These are phyloP conservation scores for Latrodectus hesperus DNA, from an alignment of 2,888 invertebrate species.

Conservation along the genomic window DNA sequence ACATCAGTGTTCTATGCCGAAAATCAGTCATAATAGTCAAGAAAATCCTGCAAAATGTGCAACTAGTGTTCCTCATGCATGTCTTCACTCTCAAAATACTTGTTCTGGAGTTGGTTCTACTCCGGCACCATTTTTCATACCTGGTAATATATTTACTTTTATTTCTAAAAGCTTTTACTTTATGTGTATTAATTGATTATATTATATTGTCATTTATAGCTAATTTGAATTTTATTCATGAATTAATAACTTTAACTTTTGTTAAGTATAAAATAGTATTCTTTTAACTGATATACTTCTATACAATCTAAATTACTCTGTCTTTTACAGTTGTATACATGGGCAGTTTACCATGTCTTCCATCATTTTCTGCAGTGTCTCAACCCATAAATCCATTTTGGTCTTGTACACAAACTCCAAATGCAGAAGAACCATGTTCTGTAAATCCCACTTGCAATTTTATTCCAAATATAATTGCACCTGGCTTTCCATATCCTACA, in stretches of 20 bases:
- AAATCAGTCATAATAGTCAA: not conserved
- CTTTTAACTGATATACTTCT: no score
- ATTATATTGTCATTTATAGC: no score
- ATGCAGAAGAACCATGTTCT: not conserved
- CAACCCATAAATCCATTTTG: constrained; percentile 11
- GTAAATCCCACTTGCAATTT: not conserved
- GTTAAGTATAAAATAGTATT: no score
- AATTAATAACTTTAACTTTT: no score
- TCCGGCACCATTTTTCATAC: constrained; percentile 63
- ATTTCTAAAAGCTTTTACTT: no score
- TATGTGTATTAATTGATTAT: no score
- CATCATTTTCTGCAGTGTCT: constrained; percentile 26
- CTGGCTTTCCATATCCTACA: not conserved
- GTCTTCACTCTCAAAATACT: constrained; percentile 8
- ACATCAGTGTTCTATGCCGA: not conserved
- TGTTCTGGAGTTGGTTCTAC: constrained; percentile 13
- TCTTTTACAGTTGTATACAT: constrained; percentile 61
- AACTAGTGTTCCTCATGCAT: constrained; percentile 32
- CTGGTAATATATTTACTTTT: constrained; percentile 33
- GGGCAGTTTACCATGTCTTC: constrained; percentile 62
- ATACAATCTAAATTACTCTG: no score
- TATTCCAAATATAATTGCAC: not conserved
- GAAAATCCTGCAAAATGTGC: constrained; percentile 25
- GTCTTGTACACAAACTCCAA: not conserved
- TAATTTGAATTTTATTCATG: no score